Conservation (phyloP, 1,140 invertebrate species). For the Cardiocondyla obscurior region DNA sequence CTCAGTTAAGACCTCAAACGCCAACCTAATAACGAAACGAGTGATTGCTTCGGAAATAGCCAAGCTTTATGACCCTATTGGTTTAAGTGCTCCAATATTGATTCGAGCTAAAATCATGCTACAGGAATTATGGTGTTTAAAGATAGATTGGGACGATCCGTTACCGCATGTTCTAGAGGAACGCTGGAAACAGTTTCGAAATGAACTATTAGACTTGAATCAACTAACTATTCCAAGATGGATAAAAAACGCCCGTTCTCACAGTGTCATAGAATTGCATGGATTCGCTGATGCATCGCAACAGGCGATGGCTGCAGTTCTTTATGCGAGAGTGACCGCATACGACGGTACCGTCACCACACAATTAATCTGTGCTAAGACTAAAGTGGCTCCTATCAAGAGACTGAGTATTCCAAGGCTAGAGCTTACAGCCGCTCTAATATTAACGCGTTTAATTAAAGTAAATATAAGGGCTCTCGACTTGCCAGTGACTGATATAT, state of each 20-base stretch:
- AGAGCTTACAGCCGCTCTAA: too few species aligned
- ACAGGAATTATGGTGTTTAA: not conserved
- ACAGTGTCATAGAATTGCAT: not conserved
- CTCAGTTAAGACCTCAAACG: not conserved
- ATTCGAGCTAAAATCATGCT: not conserved
- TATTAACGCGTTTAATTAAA: too few species aligned
- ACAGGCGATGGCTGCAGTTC: not conserved
- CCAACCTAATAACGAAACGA: not conserved
- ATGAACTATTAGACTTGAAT: too few species aligned
- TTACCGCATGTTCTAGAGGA: not conserved
- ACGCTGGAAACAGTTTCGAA: too few species aligned
- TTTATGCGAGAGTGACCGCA: not conserved
- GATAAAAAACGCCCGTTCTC: too few species aligned
- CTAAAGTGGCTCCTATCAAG: not conserved
- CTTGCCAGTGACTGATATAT: too few species aligned
- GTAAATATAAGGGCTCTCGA: too few species aligned
- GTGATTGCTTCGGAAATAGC: not conserved
- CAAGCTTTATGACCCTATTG: not conserved
- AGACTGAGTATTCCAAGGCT: too few species aligned
- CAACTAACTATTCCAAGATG: not conserved
- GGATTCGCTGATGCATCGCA: not conserved
- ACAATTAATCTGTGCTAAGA: not conserved
- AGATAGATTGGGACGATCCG: not conserved
- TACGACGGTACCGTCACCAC: too few species aligned
- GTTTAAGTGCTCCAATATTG: not conserved